These are phyloP conservation scores for Napeogenes inachia DNA, from an alignment of 2,888 invertebrate species.

Conservation along the genomic window DNA sequence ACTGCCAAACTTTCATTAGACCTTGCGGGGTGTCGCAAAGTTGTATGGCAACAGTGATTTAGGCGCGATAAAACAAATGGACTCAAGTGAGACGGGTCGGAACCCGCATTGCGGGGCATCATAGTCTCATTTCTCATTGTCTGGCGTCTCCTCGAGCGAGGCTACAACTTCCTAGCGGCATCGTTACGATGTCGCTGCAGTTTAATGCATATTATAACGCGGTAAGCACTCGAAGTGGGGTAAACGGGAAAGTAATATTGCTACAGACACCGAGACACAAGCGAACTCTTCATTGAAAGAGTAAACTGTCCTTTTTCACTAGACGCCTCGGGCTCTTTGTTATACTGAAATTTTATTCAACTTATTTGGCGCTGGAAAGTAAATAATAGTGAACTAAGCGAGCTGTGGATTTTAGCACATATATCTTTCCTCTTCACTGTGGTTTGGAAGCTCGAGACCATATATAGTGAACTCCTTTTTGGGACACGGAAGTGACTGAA, in stretches of 20 bases:
- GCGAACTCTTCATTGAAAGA: conserved; percentile 70
- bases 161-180: conserved; percentile 57
- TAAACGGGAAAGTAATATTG: conserved; percentile 65
- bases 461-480: conserved; percentile 45
- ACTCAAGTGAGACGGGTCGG: conserved; percentile 48
- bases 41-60: conserved; percentile 71
- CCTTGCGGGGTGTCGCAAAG: conserved; percentile 46
- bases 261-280: conserved; percentile 52
- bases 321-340: conserved; percentile 61
- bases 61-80: conserved; percentile 71
- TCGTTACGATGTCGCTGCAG: conserved; percentile 55
- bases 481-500: conserved; percentile 37
- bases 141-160: conserved; percentile 46
- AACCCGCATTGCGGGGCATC: conserved; percentile 72
- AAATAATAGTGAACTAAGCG: conserved; percentile 64
- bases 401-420: conserved; percentile 54
- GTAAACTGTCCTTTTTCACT: conserved; percentile 74
- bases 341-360: conserved; percentile 60
- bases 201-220: conserved; percentile 76
- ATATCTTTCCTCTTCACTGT: conserved; percentile 46
- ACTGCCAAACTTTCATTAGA: conserved; percentile 72
- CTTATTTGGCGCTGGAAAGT: conserved; percentile 64
- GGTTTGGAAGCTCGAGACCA: conserved; percentile 49
- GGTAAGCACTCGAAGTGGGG: conserved; percentile 68
- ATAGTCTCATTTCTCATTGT: conserved; percentile 74